Conservation (phyloP, 2,888 invertebrate genomes). For the Diaperis boleti region DNA sequence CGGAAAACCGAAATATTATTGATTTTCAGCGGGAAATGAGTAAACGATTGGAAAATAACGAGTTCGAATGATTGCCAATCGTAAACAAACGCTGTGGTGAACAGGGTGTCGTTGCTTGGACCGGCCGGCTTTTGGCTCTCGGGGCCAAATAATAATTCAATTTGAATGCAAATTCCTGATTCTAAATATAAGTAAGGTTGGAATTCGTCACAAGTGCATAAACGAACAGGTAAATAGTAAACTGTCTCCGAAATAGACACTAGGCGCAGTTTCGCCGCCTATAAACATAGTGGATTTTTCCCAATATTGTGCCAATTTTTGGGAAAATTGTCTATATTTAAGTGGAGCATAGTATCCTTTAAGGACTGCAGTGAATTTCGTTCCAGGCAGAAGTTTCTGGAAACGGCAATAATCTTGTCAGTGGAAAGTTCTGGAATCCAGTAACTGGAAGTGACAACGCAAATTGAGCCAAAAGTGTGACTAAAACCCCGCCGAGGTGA, state of each 20-base stretch:
- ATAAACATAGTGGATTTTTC: slow-evolving; percentile 7
- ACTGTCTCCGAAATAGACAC: slow-evolving; percentile 48
- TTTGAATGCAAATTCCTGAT: slow-evolving; percentile 24
- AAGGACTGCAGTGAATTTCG: not conserved
- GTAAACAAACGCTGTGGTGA: not conserved
- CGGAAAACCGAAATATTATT: slow-evolving; percentile 6
- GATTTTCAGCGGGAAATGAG: not conserved
- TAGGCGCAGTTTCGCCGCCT: slow-evolving; percentile 44
- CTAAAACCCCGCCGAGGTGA: not conserved
- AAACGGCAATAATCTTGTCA: not conserved
- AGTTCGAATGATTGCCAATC: not conserved
- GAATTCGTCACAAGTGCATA: slow-evolving; percentile 42
- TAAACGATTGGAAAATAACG: slow-evolving; percentile 1
- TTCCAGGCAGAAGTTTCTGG: slow-evolving; percentile 2
- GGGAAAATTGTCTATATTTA: not conserved
- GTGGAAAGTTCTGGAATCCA: slow-evolving; percentile 9
- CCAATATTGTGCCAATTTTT: slow-evolving; percentile 18
- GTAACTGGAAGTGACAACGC: not conserved
- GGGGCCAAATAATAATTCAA: slow-evolving; percentile 20
- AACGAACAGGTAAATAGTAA: slow-evolving; percentile 40
- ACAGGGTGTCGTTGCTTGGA: not conserved
- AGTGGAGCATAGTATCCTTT: not conserved
- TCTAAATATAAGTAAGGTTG: slow-evolving; percentile 37
- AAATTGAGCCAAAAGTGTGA: not conserved
- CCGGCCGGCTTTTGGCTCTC: slow-evolving; percentile 11